These are phyloP conservation scores for Tichodroma muraria DNA, from an alignment of 2,113 vertebrate genomes.

Conservation along the genomic window DNA sequence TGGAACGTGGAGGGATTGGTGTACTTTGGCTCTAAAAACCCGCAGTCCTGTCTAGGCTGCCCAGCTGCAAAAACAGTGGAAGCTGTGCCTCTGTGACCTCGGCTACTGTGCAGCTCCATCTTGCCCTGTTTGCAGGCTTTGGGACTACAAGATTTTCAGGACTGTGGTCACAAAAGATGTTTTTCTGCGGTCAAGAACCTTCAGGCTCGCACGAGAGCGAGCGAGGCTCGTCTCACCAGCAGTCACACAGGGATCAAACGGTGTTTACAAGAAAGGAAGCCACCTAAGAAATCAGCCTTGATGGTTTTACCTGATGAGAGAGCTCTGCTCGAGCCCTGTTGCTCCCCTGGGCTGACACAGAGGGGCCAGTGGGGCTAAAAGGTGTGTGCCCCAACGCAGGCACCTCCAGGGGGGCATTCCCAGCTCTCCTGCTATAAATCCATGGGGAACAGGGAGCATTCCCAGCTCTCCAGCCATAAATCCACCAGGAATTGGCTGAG, in stretches of 20 bases:
- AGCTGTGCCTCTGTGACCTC: background rate
- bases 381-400: rapidly evolving
- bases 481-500: background rate
- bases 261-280: conserved; percentile 41
- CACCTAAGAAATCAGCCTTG: background rate
- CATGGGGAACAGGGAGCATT: rapidly evolving
- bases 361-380: background rate
- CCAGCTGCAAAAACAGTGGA: background rate
- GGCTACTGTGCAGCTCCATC: rapidly evolving
- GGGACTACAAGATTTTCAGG: background rate
- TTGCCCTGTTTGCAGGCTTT: background rate
- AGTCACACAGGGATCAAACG: background rate
- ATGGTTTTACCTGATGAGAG: background rate
- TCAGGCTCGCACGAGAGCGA: background rate
- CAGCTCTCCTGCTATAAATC: background rate
- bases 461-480: background rate
- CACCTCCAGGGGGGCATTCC: background rate
- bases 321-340: background rate
- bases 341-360: background rate
- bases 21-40: background rate
- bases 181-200: background rate
- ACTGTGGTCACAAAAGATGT: background rate
- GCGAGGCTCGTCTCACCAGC: rapidly evolving
- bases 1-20: background rate
- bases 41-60: background rate